These are phyloP conservation scores for Hemistola chrysoprasaria DNA, from an alignment of 2,888 invertebrate species.

Conservation along the genomic window DNA sequence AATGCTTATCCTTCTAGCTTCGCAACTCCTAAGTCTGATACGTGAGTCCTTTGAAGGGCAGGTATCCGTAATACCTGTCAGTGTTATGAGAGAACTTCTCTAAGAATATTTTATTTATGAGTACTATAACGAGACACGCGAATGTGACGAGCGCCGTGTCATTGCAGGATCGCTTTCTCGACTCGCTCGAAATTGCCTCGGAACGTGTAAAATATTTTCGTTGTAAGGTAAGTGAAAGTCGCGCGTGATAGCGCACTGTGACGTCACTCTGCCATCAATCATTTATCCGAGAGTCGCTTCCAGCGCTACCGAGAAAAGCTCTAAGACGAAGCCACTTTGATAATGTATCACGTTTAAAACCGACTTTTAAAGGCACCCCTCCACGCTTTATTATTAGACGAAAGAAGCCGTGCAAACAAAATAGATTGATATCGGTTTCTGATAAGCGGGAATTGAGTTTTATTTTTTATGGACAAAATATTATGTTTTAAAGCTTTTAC, in stretches of 20 bases:
- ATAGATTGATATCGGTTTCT: slow-evolving; percentile 70
- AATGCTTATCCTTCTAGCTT: slow-evolving; percentile 23
- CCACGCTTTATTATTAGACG: slow-evolving; percentile 52
- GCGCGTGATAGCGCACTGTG: slow-evolving; percentile 58
- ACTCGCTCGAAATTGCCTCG: slow-evolving; percentile 43
- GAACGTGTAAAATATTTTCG: slow-evolving; percentile 65
- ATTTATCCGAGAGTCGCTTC: slow-evolving; percentile 69
- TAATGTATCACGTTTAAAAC: slow-evolving; percentile 77
- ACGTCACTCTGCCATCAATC: slow-evolving; percentile 66
- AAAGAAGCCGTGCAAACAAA: slow-evolving; percentile 65
- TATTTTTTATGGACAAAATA: no score
- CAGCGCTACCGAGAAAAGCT: slow-evolving; percentile 72
- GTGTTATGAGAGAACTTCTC: slow-evolving; percentile 14
- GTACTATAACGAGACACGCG: slow-evolving; percentile 17
- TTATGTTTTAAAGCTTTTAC: no score
- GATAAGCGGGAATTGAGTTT: slow-evolving; percentile 62
- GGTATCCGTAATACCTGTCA: slow-evolving; percentile 12
- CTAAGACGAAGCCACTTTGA: slow-evolving; percentile 68
- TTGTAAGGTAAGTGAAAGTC: slow-evolving; percentile 60
- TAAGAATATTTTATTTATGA: slow-evolving; percentile 27
- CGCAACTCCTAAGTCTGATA: slow-evolving; percentile 25
- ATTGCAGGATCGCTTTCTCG: slow-evolving; percentile 39
- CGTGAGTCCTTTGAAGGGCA: slow-evolving; percentile 11
- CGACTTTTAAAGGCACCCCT: slow-evolving; percentile 63
- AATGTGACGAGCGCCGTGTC: slow-evolving; percentile 29